Conservation (phyloP, 2,113 vertebrate species). For the Rhynchomys soricoides region DNA sequence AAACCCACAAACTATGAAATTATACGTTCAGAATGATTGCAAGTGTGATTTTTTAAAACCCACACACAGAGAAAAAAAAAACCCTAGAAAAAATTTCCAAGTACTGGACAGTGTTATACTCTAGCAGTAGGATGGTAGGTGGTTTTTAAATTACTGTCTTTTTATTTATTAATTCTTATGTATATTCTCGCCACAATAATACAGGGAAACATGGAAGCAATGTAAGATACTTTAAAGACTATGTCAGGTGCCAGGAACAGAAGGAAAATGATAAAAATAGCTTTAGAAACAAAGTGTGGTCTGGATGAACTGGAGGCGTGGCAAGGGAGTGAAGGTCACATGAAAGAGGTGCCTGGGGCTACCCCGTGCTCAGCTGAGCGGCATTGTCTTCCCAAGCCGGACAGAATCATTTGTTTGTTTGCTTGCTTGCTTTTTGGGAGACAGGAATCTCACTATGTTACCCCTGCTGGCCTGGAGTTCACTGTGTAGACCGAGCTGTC, state of each 20-base stretch:
- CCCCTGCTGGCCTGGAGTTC: not conserved
- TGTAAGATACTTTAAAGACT: not conserved
- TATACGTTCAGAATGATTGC: constrained; percentile 62
- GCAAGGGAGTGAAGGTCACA: not conserved
- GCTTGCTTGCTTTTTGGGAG: not conserved
- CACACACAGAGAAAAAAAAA: not conserved
- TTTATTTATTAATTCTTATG: not conserved
- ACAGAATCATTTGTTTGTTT: not conserved
- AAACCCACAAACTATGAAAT: constrained; percentile 60
- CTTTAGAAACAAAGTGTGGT: not conserved
- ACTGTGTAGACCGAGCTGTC: not conserved
- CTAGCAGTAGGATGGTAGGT: not conserved
- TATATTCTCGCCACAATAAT: not conserved
- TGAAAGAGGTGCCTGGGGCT: not conserved
- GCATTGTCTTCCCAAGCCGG: not conserved
- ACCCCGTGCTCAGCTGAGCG: not conserved
- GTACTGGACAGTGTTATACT: not conserved
- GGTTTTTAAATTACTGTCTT: not conserved
- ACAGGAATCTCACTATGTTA: not conserved
- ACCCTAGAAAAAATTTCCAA: constrained; percentile 69
- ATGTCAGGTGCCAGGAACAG: not conserved
- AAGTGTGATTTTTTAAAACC: constrained; percentile 46
- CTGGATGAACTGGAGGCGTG: not conserved
- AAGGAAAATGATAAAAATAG: not conserved
- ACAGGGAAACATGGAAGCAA: constrained; percentile 11